Conservation (phyloP, 2,113 vertebrate genomes). For the Herpetotheres cachinnans region DNA sequence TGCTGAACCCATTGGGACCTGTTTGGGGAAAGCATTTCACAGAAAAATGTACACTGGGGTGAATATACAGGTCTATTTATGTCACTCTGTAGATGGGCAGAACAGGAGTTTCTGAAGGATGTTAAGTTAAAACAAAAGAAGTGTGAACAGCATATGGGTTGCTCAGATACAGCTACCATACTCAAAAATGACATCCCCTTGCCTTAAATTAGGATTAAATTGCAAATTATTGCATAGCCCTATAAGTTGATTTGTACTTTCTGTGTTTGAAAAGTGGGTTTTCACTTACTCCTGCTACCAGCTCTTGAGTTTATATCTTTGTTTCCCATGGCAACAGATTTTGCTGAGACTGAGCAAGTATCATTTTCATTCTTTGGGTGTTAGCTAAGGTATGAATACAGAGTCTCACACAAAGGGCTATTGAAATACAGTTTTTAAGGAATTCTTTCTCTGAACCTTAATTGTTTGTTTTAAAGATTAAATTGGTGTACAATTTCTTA, state of each 20-base stretch:
- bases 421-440: neutral
- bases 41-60: neutral
- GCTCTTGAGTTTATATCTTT: neutral
- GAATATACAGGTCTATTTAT: fast-evolving
- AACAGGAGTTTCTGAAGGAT: neutral
- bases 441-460: neutral
- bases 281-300: neutral
- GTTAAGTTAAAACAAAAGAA: neutral
- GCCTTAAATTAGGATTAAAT: neutral
- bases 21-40: neutral
- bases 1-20: neutral
- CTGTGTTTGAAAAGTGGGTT: neutral
- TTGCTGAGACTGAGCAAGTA: neutral
- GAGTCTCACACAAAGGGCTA: neutral
- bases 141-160: neutral
- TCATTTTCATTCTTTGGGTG: neutral
- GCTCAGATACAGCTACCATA: neutral
- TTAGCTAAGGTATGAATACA: neutral
- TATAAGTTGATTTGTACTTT: neutral
- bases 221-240: neutral
- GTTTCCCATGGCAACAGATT: slow-evolving; percentile 52
- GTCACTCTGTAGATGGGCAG: neutral
- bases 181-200: neutral
- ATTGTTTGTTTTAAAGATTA: neutral
- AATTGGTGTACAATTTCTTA: neutral